Evolutionary conservation across 1,140 invertebrate genomes (phyloP).

Genomic region (Orchesella cincta): DNA sequence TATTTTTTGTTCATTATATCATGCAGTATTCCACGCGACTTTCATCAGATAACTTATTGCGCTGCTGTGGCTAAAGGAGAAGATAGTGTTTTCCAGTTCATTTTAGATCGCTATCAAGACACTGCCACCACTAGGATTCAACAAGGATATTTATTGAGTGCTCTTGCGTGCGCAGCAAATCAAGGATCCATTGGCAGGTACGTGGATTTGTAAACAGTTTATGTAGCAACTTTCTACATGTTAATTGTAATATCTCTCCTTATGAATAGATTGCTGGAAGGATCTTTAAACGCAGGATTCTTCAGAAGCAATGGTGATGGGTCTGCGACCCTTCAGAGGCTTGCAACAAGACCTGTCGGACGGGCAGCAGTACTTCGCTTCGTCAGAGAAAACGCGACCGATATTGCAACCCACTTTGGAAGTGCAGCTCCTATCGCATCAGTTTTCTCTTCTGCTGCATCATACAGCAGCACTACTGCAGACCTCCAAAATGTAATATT

Average conservation of each 20-base stretch:
- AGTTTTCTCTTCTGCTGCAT: background rate
- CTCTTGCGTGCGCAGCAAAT: slow-evolving; percentile 30
- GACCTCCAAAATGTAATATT: background rate
- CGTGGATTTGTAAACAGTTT: background rate
- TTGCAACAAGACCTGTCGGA: background rate
- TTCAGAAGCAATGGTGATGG: background rate
- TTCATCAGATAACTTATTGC: slow-evolving; percentile 38
- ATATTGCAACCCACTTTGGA: background rate
- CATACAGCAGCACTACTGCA: background rate
- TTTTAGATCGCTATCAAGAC: slow-evolving; percentile 27
- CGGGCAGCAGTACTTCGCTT: background rate
- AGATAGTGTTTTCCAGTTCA: slow-evolving; percentile 26
- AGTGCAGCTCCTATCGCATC: background rate
- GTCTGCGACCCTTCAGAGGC: background rate
- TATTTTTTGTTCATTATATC: background rate
- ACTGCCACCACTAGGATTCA: slow-evolving; percentile 3
- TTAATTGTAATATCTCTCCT: background rate
- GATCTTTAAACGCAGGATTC: background rate
- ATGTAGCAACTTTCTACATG: background rate
- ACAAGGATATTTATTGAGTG: slow-evolving; percentile 24
- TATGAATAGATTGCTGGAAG: slow-evolving; percentile 14
- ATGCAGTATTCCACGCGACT: slow-evolving; percentile 31
- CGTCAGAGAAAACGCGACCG: background rate
- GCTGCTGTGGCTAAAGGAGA: slow-evolving; percentile 26
- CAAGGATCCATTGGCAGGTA: background rate